These are phyloP conservation scores for Scaptomyza parva DNA, from an alignment of 2,888 invertebrate species.

Conservation along the genomic window DNA sequence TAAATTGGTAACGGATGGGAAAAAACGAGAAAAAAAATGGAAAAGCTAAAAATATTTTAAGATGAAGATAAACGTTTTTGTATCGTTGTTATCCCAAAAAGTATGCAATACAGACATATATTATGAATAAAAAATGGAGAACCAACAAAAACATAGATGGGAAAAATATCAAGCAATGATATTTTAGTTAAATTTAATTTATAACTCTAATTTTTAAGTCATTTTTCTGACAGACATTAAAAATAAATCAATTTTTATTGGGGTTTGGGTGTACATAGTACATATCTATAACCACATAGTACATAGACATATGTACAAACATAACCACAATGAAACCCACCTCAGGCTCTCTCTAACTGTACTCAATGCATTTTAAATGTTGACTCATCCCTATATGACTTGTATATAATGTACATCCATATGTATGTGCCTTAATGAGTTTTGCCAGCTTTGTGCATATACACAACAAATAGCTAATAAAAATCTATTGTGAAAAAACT, in stretches of 20 bases:
- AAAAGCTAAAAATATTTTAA: no score
- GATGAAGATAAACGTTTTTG: not conserved
- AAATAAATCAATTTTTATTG: slow-evolving; percentile 51
- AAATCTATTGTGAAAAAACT: slow-evolving; percentile 71
- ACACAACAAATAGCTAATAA: slow-evolving; percentile 56
- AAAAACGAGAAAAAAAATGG: no score
- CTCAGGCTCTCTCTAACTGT: not conserved
- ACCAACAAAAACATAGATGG: not conserved
- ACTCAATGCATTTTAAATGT: slow-evolving; percentile 36
- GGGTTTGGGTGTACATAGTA: not conserved
- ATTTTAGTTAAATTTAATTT: not conserved
- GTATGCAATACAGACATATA: slow-evolving; percentile 1
- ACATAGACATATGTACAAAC: slow-evolving; percentile 3
- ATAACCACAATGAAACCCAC: slow-evolving; percentile 21
- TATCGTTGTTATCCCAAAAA: slow-evolving; percentile 4
- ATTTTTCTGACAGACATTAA: slow-evolving; percentile 9
- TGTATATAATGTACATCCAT: slow-evolving; percentile 5
- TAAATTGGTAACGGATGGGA: no score
- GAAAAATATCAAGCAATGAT: no score
- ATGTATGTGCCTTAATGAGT: slow-evolving; percentile 50
- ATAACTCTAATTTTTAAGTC: slow-evolving; percentile 1
- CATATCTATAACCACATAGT: not conserved
- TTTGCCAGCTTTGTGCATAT: slow-evolving; percentile 55
- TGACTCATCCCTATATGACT: slow-evolving; percentile 10
- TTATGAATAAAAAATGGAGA: not conserved